Base-by-base conservation (phyloP, 1,140 invertebrate species). In the Aphaenogaster floridana region DNA sequence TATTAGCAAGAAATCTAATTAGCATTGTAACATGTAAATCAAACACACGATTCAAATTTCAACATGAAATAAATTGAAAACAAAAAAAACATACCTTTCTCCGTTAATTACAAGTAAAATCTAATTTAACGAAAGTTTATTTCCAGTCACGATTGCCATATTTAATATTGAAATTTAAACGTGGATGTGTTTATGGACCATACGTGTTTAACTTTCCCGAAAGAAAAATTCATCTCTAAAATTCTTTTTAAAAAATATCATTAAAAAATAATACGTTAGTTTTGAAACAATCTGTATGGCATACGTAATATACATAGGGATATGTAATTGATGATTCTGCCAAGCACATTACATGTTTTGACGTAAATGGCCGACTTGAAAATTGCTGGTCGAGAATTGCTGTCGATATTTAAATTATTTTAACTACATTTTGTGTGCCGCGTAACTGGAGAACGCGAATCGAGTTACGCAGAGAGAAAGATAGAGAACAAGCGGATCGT, bases 401-500 rank as follows among this genome's bases (percentile, higher is more conserved):
- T 80, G 34, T 52, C 78, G 64, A 80, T 80, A 69, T 80, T 80
- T 80, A 80, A 80, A 80, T 80, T 80, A 80, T 69, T 69, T 80
- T 54, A 80, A 80, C 78, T 80, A 80, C 64, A 80, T 80, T 80
- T 68, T 69, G 59, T 63, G 57, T 52, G 64, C 48, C 17, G 63
- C 42, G 66, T 88, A 86, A 88, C 15, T 66, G 57, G 71, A 79
- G 78, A 84, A 72, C 34, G 48, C 69, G 84, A 63, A 72, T 76
- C 80, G 84, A 13, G 50, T 76, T 80, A 69, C 78, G 78, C 15
- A 54, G 68, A 52, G 80, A 88, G 71, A 87, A 68, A 57, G 84
- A 90, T 66, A 87, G 86, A 85, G 87, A 88, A 83, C 86, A 74
- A 76, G 28, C 5, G 15, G 15, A 52, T 57, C 61, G 77, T 52